Percentiles rank a stretch among this genome's conserved stretches.
phyloP scores from a whole-genome alignment of 2,888 invertebrate genomes.

The Orthonevra nobilis region DNA sequence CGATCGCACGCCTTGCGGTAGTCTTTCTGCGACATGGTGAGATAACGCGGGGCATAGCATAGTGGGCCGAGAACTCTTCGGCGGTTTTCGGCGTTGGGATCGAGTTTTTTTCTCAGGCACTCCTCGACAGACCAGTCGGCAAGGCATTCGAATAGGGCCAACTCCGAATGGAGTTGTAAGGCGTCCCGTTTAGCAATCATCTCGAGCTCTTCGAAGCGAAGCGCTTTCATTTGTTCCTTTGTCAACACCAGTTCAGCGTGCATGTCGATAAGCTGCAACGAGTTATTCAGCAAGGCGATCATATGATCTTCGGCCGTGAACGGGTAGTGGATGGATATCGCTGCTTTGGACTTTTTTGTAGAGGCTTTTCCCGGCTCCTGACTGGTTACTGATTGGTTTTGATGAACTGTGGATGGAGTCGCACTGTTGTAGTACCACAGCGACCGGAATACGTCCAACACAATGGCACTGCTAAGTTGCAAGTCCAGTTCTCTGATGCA shows the following conservation, averaged over 20 bases:
- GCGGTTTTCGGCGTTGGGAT: slow-evolving; percentile 78
- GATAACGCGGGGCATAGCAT: slow-evolving; percentile 78
- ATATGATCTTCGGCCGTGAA: slow-evolving; percentile 79
- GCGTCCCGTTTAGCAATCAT: slow-evolving; percentile 79
- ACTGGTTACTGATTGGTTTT: slow-evolving; percentile 59
- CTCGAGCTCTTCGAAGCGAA: slow-evolving; percentile 80
- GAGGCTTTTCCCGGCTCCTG: slow-evolving; percentile 54
- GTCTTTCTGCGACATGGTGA: slow-evolving; percentile 76
- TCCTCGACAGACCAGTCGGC: slow-evolving; percentile 79
- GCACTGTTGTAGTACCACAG: slow-evolving; percentile 80
- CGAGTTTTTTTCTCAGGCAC: slow-evolving; percentile 78
- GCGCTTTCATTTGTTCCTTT: slow-evolving; percentile 76
- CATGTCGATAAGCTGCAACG: slow-evolving; percentile 80
- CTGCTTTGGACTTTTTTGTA: slow-evolving; percentile 65
- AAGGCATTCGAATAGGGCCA: slow-evolving; percentile 78
- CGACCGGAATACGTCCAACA: slow-evolving; percentile 78
- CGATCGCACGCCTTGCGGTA: slow-evolving; percentile 78
- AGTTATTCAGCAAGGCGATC: slow-evolving; percentile 78
- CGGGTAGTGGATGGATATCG: slow-evolving; percentile 75
- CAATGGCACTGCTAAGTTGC: slow-evolving; percentile 78
- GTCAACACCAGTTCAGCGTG: slow-evolving; percentile 78
- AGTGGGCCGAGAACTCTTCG: slow-evolving; percentile 79
- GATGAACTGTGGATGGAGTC: slow-evolving; percentile 75
- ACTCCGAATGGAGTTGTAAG: slow-evolving; percentile 78
- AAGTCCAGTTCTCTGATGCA: slow-evolving; percentile 80